Conservation (phyloP, 2,888 invertebrate genomes). For the Andrena marginata region DNA sequence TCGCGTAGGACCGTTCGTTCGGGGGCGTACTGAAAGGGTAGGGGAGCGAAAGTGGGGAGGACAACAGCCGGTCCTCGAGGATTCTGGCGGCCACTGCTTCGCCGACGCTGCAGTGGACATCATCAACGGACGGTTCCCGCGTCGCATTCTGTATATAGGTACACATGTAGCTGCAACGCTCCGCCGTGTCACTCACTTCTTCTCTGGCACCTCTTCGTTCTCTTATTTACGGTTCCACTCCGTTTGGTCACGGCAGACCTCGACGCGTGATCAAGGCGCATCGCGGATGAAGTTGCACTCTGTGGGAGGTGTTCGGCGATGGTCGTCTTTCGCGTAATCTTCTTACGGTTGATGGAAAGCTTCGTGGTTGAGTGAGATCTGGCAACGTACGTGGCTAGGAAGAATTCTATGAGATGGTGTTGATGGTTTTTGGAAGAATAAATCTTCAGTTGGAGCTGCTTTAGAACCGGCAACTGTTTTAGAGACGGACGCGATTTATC, state of each 20-base stretch:
- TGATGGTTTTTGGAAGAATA: slow-evolving; percentile 43
- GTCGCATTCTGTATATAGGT: no score
- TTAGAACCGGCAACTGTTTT: slow-evolving; percentile 6
- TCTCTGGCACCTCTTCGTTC: background rate
- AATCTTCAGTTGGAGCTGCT: slow-evolving; percentile 22
- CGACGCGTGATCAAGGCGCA: background rate
- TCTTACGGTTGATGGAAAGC: background rate
- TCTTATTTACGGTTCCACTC: background rate
- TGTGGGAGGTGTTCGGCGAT: background rate
- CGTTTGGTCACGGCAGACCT: background rate
- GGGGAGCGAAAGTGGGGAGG: slow-evolving; percentile 54
- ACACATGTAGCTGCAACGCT: no score
- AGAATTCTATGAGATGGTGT: background rate
- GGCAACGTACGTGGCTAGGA: background rate
- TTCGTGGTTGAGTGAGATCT: background rate
- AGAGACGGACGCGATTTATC: slow-evolving; percentile 36
- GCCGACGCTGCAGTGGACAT: slow-evolving; percentile 74
- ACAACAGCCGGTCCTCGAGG: slow-evolving; percentile 81
- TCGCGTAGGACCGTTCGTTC: slow-evolving; percentile 44
- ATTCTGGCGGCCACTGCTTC: slow-evolving; percentile 76
- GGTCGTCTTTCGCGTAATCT: background rate
- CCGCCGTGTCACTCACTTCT: slow-evolving; percentile 1
- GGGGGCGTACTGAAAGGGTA: slow-evolving; percentile 46
- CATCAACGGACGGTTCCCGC: slow-evolving; percentile 60
- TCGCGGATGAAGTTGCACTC: background rate